Conservation (phyloP, 1,140 invertebrate genomes). For the Aphidius ervi region DNA sequence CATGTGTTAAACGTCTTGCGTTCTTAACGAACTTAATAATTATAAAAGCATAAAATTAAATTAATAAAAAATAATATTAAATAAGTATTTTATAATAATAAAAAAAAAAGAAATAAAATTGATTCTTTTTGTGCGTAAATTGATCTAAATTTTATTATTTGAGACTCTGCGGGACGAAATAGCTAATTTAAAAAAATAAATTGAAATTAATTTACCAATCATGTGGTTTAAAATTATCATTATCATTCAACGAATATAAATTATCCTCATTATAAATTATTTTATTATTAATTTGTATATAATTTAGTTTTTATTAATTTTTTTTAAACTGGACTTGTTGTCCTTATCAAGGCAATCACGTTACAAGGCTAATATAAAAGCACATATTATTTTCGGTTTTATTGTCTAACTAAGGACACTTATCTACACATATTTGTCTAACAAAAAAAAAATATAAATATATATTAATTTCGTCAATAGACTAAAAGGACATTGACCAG, state of each 20-base stretch:
- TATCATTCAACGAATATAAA: too few species aligned
- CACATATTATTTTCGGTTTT: slow-evolving; percentile 28
- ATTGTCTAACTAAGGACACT: slow-evolving; percentile 46
- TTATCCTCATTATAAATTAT: too few species aligned
- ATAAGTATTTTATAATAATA: slow-evolving; percentile 5
- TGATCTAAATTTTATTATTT: not conserved
- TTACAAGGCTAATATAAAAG: slow-evolving; percentile 38
- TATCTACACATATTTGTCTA: slow-evolving; percentile 28
- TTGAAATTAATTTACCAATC: not conserved
- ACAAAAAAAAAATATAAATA: too few species aligned
- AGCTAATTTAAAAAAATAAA: not conserved
- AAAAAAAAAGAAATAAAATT: slow-evolving; percentile 8
- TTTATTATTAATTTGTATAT: too few species aligned
- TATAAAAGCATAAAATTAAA: slow-evolving; percentile 34
- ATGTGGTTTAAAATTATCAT: not conserved
- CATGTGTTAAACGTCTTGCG: slow-evolving; percentile 43
- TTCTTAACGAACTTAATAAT: slow-evolving; percentile 40
- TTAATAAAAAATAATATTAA: slow-evolving; percentile 18
- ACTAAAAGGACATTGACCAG: too few species aligned
- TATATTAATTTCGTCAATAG: too few species aligned
- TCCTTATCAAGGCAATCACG: slow-evolving; percentile 30
- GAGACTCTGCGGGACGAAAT: not conserved
- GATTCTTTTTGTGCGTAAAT: not conserved
- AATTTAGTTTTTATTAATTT: not conserved
- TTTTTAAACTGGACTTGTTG: slow-evolving; percentile 1